phyloP scores from a whole-genome alignment of 2,113 vertebrate genomes.

The Anguilla japonica region DNA sequence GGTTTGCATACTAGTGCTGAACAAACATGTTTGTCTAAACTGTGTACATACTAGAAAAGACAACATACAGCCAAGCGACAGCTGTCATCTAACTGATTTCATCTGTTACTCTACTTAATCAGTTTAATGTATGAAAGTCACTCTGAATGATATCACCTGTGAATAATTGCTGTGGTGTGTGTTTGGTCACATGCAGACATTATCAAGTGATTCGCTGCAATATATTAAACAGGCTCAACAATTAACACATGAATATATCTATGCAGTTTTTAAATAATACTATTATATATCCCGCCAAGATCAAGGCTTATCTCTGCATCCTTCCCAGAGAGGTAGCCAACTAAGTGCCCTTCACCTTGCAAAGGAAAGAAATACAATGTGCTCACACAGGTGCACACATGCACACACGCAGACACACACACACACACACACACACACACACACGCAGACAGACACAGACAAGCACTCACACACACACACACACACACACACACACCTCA shows the following conservation, averaged over 20 bases:
- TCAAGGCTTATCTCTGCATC: not conserved
- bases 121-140: too few species aligned
- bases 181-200: not conserved
- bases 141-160: too few species aligned
- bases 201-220: not conserved
- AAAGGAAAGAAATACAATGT: not conserved
- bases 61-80: not conserved
- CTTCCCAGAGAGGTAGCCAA: not conserved
- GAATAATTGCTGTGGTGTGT: too few species aligned
- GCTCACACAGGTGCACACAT: not conserved
- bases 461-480: not conserved
- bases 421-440: not conserved
- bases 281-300: not conserved
- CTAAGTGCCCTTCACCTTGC: not conserved
- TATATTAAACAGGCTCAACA: not conserved
- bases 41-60: not conserved
- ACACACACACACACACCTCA: constrained; percentile 74
- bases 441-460: not conserved
- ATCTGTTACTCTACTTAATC: too few species aligned
- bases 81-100: too few species aligned
- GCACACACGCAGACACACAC: not conserved
- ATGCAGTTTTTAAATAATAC: not conserved
- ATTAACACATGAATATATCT: not conserved
- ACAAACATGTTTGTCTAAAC: not conserved
- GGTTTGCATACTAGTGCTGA: not conserved